phyloP scores from a whole-genome alignment of 2,113 vertebrate genomes.

The Harpagus bidentatus region DNA sequence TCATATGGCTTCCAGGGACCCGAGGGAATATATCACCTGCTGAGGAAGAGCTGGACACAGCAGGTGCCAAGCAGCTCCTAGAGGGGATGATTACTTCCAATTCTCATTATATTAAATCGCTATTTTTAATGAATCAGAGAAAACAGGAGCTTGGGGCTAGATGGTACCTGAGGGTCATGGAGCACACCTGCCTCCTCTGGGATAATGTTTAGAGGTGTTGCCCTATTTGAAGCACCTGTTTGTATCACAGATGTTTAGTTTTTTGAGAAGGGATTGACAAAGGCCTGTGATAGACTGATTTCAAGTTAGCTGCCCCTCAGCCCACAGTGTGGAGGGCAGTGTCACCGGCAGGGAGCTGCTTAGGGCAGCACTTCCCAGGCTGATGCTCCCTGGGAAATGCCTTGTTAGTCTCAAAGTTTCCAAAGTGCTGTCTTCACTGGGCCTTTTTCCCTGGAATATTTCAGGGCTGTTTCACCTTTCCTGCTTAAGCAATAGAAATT shows the following conservation, averaged over 20 bases:
- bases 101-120: background rate
- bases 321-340: background rate
- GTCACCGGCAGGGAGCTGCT: background rate
- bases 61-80: background rate
- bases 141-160: background rate
- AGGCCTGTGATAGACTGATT: background rate
- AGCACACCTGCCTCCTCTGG: background rate
- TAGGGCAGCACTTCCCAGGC: background rate
- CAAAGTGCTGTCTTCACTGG: background rate
- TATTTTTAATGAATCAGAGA: background rate
- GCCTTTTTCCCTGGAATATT: background rate
- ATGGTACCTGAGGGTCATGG: background rate
- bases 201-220: background rate
- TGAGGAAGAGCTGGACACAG: background rate
- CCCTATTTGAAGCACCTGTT: background rate
- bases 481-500: background rate
- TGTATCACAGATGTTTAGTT: background rate
- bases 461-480: background rate
- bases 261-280: background rate
- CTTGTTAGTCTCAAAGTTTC: background rate
- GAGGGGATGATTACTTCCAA: background rate
- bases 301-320: background rate
- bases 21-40: background rate
- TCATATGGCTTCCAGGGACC: background rate
- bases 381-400: background rate